Evolutionary conservation across 92 coral and sea anemone species (phyloP), one percentile per base, ranked within the genome.

Genomic region (Isaurus tuberculatus): DNA sequence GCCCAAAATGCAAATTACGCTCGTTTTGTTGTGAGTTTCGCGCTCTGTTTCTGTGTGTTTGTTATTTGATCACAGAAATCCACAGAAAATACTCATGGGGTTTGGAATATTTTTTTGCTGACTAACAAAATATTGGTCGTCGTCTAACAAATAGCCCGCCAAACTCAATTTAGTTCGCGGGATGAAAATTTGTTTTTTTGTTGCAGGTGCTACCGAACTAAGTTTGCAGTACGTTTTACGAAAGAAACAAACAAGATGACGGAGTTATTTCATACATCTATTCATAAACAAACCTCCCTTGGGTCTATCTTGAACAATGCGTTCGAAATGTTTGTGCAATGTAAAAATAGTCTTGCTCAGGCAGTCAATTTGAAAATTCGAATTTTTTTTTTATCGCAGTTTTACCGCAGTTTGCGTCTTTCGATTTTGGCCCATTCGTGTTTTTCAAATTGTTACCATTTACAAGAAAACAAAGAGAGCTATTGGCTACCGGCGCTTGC

Each of bases 1-100:
- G 95, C 99, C 99, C 98, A 96, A 94, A 88, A 96, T 96, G 97
- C 91, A 93, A 93, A 93, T 86, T 83, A 85, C 66, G 29, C 79
- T 81, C 93, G 91, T 89, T 92, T 91, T 94, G 92, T 92, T 93
- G 89, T 78, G 86, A 89, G 78, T 82, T 63, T 89, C 89, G 88
- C 87, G 80, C 87, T 79, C 79, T 81, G 85, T 94, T 88, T 88
- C 97, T 93, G 3, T 40, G 46, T 13, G 94, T 72, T 71, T 72
- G 42, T 70, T 4, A 2, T 90, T 64, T 29, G 49, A 57, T 25
- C 51, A 75, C 69, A 36, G 82, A 77, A 57, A 53, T 31, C 60
- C 34, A 31, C 16, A 17, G 20, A 36, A 32, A 77, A 77, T 77
- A 36, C 82, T 34, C 82, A 3, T 26, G 70, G 82, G 80, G 82